phyloP scores from a whole-genome alignment of 2,888 invertebrate genomes.

The Tetheella fluctuosa region DNA sequence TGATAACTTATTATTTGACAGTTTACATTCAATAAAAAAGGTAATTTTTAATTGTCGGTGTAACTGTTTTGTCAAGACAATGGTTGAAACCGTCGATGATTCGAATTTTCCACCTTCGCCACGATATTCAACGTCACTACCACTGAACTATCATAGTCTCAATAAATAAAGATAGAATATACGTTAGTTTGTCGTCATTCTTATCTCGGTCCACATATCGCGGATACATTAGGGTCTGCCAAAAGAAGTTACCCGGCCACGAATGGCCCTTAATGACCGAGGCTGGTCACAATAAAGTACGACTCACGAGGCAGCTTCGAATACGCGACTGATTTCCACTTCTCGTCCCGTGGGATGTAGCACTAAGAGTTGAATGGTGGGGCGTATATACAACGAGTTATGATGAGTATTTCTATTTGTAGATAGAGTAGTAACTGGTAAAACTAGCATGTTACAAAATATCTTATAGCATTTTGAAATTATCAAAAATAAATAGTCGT shows the following conservation, averaged over 20 bases:
- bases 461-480: background rate
- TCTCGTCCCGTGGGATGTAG: conserved; percentile 52
- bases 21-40: no score
- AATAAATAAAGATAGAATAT: conserved; percentile 20
- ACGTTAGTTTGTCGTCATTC: conserved; percentile 32
- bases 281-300: conserved; percentile 61
- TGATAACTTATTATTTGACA: no score
- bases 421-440: background rate
- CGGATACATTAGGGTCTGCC: conserved; percentile 47
- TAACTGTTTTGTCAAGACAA: no score
- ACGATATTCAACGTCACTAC: no score
- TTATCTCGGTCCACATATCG: conserved; percentile 27
- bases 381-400: conserved; percentile 48
- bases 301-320: conserved; percentile 45
- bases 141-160: no score
- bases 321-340: conserved; percentile 62
- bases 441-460: background rate
- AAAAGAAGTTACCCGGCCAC: conserved; percentile 59
- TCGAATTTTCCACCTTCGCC: no score
- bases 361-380: conserved; percentile 33
- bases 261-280: conserved; percentile 74
- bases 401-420: background rate
- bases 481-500: no score
- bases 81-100: no score
- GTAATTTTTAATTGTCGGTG: no score